Conservation (phyloP, 2,888 invertebrate species). For the Leucophenga montana region DNA sequence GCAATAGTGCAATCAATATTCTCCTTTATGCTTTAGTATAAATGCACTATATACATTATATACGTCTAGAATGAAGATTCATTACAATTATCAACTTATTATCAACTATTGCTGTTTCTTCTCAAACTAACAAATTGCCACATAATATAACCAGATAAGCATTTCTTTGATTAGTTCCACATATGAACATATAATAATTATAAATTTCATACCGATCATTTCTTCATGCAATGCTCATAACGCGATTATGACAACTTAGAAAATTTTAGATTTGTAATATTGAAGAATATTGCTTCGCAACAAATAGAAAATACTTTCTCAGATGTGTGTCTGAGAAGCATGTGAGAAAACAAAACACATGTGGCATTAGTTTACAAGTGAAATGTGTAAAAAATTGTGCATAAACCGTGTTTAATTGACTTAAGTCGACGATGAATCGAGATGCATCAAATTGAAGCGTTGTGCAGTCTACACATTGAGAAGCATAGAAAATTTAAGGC, state of each 20-base stretch:
- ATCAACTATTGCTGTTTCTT: no score
- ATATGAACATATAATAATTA: slow-evolving; percentile 3
- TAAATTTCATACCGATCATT: slow-evolving; percentile 14
- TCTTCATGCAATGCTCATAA: slow-evolving; percentile 27
- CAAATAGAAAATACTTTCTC: slow-evolving; percentile 7
- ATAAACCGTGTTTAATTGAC: slow-evolving; percentile 63
- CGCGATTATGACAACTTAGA: slow-evolving; percentile 49
- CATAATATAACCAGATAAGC: no score
- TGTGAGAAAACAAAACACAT: slow-evolving; percentile 61
- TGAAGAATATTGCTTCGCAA: neutral
- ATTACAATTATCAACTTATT: no score
- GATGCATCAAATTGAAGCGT: slow-evolving; percentile 24
- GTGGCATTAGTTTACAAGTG: slow-evolving; percentile 61
- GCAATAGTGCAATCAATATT: no score
- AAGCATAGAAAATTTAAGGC: slow-evolving; percentile 57
- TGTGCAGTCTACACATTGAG: slow-evolving; percentile 55
- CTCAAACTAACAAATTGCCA: no score
- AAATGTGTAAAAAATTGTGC: slow-evolving; percentile 61
- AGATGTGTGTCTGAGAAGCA: slow-evolving; percentile 34
- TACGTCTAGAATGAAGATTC: no score
- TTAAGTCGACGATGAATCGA: neutral
- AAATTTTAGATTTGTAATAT: slow-evolving; percentile 58
- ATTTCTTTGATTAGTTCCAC: no score
- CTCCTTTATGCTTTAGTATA: no score
- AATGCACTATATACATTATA: no score